Evolutionary conservation across 2,797 vertebrate genomes (phyloP).

Genomic region (Pangasius macronema): DNA sequence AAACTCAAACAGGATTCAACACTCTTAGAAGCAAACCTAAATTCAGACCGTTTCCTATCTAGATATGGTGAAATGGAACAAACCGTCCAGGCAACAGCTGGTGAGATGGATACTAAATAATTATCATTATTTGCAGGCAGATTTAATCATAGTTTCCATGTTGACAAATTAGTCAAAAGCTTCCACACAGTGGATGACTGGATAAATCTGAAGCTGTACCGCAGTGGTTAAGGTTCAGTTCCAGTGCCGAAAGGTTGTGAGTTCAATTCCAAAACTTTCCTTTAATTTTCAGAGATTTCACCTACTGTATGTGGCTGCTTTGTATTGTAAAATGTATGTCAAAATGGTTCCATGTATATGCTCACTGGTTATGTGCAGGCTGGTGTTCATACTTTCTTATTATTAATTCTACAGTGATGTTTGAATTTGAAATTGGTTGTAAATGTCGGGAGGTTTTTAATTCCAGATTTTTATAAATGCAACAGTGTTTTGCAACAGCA

Average conservation of each 20-base stretch:
- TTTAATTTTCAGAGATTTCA: neutral
- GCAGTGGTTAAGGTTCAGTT: neutral
- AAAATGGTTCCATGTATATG: neutral
- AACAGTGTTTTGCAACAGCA: neutral
- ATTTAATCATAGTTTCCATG: neutral
- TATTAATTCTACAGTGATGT: neutral
- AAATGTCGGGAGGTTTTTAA: neutral
- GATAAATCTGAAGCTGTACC: neutral
- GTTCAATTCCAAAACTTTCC: neutral
- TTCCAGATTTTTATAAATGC: neutral
- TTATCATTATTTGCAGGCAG: neutral
- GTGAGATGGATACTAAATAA: neutral
- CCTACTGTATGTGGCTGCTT: neutral
- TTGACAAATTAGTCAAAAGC: neutral
- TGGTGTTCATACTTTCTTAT: neutral
- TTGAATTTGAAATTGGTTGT: neutral
- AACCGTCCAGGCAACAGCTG: neutral
- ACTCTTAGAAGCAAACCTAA: slow-evolving; percentile 3
- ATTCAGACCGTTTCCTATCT: neutral
- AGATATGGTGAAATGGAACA: neutral
- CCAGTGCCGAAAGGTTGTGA: neutral
- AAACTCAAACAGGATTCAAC: slow-evolving; percentile 5
- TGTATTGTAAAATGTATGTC: neutral
- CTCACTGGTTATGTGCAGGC: neutral
- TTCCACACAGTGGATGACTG: neutral